Conservation (phyloP, 2,113 vertebrate genomes). For the Notarius quadriscutis region DNA sequence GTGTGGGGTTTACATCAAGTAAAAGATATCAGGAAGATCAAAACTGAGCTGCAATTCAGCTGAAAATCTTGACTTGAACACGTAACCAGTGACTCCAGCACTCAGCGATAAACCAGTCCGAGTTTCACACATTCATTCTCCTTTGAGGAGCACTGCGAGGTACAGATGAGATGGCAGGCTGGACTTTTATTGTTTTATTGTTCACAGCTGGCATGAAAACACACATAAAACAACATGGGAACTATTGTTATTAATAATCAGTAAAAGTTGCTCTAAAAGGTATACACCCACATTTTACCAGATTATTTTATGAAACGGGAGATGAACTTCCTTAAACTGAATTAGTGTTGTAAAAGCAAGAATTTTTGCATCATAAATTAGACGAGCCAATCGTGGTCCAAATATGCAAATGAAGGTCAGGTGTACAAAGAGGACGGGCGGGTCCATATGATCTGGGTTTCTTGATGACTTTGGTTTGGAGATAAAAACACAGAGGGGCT, state of each 20-base stretch:
- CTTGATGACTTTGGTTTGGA: background rate
- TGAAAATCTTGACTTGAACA: background rate
- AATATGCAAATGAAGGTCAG: background rate
- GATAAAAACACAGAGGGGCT: background rate
- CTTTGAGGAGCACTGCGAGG: background rate
- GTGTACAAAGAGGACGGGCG: background rate
- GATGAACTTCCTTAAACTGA: background rate
- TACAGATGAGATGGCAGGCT: background rate
- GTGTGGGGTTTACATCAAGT: too few species aligned
- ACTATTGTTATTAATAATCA: background rate
- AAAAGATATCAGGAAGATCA: too few species aligned
- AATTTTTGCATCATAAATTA: background rate
- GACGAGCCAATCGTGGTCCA: background rate
- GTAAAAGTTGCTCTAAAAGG: background rate
- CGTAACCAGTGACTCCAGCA: background rate
- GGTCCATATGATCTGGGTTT: background rate
- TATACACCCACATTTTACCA: background rate
- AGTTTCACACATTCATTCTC: background rate
- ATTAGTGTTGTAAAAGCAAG: background rate
- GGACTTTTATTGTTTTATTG: background rate
- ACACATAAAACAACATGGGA: background rate
- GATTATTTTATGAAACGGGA: background rate
- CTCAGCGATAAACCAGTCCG: background rate
- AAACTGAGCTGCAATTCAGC: background rate
- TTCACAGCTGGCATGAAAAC: constrained; percentile 2